Evolutionary conservation across 1,140 invertebrate genomes (phyloP).

Genomic region (Caenorhabditis elegans): DNA sequence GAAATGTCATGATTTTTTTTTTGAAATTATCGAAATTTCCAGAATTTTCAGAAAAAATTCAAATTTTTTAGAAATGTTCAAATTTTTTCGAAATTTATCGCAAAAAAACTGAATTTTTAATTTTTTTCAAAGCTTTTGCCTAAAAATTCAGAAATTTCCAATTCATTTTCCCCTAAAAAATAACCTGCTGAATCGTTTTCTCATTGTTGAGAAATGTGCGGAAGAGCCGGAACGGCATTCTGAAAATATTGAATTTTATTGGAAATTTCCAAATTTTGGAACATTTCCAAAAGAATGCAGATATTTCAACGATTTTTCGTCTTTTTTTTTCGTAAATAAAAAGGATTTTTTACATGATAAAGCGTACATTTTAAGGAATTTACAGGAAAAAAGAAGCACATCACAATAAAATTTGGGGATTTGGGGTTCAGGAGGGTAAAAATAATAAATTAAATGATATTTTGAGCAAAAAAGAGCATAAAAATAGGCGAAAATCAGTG

Average conservation of each 20-base stretch:
- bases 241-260: not conserved
- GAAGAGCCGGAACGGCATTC: conserved; percentile 32
- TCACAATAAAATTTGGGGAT: no score
- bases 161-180: no score
- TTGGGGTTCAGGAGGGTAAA: no score
- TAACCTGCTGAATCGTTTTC: conserved; percentile 36
- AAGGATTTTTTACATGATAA: not conserved
- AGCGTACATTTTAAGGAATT: no score
- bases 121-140: no score
- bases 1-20: no score
- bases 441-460: no score
- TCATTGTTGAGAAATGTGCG: conserved; percentile 36
- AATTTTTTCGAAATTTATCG: not conserved
- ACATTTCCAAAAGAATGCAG: not conserved
- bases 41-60: no score
- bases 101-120: not conserved
- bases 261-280: not conserved
- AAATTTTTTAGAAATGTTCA: not conserved
- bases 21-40: no score
- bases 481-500: not conserved
- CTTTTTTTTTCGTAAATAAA: not conserved
- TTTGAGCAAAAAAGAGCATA: not conserved
- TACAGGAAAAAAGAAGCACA: no score
- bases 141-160: not conserved
- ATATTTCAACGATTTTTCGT: not conserved